Percentiles rank a stretch among this genome's conserved stretches.
Evolutionary conservation across 1,140 invertebrate genomes (phyloP).

Genomic region (Drosophila triauraria): DNA sequence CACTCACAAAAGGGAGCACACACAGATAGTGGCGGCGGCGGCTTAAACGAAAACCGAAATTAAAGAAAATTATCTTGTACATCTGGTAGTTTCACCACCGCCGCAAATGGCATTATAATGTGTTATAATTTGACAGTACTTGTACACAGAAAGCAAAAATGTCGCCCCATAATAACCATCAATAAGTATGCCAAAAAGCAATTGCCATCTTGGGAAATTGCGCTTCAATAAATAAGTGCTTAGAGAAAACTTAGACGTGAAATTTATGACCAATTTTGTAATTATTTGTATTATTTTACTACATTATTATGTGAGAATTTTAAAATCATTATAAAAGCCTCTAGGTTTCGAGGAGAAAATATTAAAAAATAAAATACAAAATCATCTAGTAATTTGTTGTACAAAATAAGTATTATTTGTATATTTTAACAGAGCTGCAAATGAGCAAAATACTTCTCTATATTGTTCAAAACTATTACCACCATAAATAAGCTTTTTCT

Average conservation of each 20-base stretch:
- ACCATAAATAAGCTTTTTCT: too few species aligned
- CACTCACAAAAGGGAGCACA: slow-evolving; percentile 25
- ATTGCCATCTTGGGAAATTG: slow-evolving; percentile 8
- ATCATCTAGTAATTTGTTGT: background rate
- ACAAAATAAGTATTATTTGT: background rate
- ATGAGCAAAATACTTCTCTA: background rate
- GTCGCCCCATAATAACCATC: slow-evolving; percentile 11
- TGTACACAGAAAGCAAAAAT: slow-evolving; percentile 17
- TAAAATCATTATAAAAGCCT: background rate
- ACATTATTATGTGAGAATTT: background rate
- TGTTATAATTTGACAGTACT: slow-evolving; percentile 62
- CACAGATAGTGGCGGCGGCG: slow-evolving; percentile 27
- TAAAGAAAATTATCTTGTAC: slow-evolving; percentile 60
- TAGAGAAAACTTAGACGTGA: background rate
- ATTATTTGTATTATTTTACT: background rate
- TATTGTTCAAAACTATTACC: too few species aligned
- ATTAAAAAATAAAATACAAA: background rate
- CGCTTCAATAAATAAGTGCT: slow-evolving; percentile 3
- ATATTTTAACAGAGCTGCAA: background rate
- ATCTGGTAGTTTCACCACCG: slow-evolving; percentile 43
- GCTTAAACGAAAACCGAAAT: slow-evolving; percentile 56
- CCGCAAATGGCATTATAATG: slow-evolving; percentile 72
- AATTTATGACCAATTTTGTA: background rate
- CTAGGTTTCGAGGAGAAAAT: background rate
- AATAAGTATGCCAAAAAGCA: slow-evolving; percentile 20